A percentile compares a stretch with the other conserved stretches of the same genome.
Conservation (phyloP, 30 jellyfish, hydroid and myxozoan species). For the Aurelia aurita complex sp. Pacific region DNA sequence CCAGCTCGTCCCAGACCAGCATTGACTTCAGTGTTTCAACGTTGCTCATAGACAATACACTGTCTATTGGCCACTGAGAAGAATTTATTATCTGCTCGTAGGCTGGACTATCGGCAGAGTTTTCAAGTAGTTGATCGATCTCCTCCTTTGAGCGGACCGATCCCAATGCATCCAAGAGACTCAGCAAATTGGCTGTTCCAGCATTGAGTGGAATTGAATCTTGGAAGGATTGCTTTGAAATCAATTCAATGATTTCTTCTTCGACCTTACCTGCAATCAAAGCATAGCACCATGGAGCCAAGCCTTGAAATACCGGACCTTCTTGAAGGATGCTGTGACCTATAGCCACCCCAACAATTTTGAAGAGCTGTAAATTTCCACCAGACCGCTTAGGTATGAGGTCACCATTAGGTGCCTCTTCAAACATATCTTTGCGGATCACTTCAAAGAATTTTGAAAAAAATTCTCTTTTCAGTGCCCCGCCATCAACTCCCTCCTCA, state of each 20-base stretch:
- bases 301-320: conserved; percentile 31
- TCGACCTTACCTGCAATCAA: conserved; percentile 23
- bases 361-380: conserved; percentile 51
- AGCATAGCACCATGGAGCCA: conserved; percentile 26
- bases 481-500: conserved; percentile 38
- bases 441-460: conserved; percentile 42
- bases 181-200: conserved; percentile 12
- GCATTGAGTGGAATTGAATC: conserved; percentile 44
- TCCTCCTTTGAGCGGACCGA: conserved; percentile 13
- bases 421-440: conserved; percentile 25
- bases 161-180: conserved; percentile 7
- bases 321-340: conserved; percentile 61
- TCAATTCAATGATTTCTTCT: conserved; percentile 2
- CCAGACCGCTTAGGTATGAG: conserved; percentile 71
- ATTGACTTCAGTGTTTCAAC: conserved; percentile 28
- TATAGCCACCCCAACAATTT: conserved; percentile 54
- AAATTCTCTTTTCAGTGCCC: conserved; percentile 22
- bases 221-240: not conserved
- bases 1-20: conserved; percentile 48
- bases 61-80: conserved; percentile 43
- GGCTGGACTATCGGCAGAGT: conserved; percentile 55
- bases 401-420: conserved; percentile 25
- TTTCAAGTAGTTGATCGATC: conserved; percentile 25
- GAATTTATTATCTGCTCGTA: conserved; percentile 43
- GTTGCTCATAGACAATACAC: conserved; percentile 1